These are phyloP conservation scores for Sebastiscus albofasciatus DNA, from an alignment of 2,797 vertebrate genomes.

Conservation along the genomic window DNA sequence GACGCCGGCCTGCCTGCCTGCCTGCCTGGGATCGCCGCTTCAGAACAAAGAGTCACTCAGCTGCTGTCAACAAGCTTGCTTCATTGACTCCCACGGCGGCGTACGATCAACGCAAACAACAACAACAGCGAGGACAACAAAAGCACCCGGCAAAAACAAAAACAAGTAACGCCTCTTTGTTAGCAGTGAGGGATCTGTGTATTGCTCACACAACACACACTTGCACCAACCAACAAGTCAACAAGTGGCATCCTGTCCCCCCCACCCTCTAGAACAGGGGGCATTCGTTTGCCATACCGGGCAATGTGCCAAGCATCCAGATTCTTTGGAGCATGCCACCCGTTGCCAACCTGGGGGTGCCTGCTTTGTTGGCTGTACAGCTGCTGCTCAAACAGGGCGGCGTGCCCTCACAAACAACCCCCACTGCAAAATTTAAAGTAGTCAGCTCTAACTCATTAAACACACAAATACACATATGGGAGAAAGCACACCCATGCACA, in stretches of 20 bases:
- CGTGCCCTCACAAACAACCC: conserved; percentile 57
- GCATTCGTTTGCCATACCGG: conserved; percentile 65
- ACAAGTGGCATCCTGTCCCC: conserved; percentile 79
- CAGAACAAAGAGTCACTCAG: conserved; percentile 72
- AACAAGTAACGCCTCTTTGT: conserved; percentile 51
- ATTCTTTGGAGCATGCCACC: conserved; percentile 75
- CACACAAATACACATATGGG: conserved; percentile 33
- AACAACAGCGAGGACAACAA: conserved; percentile 48
- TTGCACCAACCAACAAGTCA: conserved; percentile 71
- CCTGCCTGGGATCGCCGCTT: conserved; percentile 32
- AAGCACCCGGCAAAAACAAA: conserved; percentile 36
- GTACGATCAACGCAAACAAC: conserved; percentile 38
- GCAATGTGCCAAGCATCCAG: conserved; percentile 74
- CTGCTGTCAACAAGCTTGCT: conserved; percentile 52
- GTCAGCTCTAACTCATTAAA: conserved; percentile 48
- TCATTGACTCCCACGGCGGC: conserved; percentile 49
- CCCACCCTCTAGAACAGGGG: conserved; percentile 7
- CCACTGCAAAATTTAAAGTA: conserved; percentile 56
- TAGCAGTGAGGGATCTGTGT: conserved; percentile 20
- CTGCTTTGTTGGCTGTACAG: conserved; percentile 66
- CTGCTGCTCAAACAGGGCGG: conserved; percentile 64
- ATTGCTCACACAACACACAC: conserved; percentile 37
- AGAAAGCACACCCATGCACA: conserved; percentile 24
- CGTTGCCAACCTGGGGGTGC: conserved; percentile 69
- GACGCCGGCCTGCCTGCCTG: conserved; percentile 13